Conservation (phyloP, 2,113 vertebrate genomes). For the Periophthalmodon schlosseri region DNA sequence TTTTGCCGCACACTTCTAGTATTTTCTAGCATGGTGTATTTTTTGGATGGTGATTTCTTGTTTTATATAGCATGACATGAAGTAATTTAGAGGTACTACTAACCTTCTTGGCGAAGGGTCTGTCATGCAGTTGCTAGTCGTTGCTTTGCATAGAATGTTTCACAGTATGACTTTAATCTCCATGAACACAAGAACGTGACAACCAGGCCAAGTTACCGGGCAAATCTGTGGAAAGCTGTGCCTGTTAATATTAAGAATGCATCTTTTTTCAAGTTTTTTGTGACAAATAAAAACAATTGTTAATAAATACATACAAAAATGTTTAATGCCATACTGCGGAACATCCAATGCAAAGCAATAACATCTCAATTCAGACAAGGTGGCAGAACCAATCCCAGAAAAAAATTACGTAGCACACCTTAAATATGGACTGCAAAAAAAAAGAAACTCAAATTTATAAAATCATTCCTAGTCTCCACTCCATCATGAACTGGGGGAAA, state of each 20-base stretch:
- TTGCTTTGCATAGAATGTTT: too few species aligned
- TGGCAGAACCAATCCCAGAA: too few species aligned
- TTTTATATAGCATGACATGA: background rate
- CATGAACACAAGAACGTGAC: too few species aligned
- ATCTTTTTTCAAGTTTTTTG: background rate
- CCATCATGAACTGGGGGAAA: slow-evolving; percentile 32
- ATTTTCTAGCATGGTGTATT: background rate
- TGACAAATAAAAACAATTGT: background rate
- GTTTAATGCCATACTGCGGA: background rate
- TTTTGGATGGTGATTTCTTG: background rate
- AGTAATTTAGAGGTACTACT: too few species aligned
- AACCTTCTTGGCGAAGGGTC: too few species aligned
- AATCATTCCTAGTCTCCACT: slow-evolving; percentile 13
- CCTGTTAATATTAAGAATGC: background rate
- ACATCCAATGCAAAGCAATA: background rate
- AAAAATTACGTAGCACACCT: too few species aligned
- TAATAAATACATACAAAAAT: background rate
- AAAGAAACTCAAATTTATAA: background rate
- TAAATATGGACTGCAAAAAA: background rate
- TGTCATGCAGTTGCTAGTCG: too few species aligned
- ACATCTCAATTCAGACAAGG: background rate
- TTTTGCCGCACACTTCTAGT: background rate
- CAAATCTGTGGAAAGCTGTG: background rate
- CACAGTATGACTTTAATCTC: too few species aligned
- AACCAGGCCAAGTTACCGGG: background rate